Conservation (phyloP, 2,888 invertebrate genomes). For the Drosophila eohydei region DNA sequence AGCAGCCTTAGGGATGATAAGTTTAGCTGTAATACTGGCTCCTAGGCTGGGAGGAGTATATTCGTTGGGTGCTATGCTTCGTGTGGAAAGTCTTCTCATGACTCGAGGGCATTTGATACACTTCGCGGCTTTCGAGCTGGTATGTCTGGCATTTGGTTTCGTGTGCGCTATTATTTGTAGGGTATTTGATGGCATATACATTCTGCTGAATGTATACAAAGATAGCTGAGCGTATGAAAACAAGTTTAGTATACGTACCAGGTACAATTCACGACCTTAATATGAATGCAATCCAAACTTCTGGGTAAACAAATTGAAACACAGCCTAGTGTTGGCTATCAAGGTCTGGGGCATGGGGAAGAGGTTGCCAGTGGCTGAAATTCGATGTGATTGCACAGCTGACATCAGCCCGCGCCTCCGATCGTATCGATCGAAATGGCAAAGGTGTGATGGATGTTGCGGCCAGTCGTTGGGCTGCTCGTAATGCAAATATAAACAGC, state of each 20-base stretch:
- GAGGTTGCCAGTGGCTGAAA: not conserved
- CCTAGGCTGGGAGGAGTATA: not conserved
- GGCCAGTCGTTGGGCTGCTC: conserved; percentile 16
- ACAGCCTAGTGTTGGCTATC: not conserved
- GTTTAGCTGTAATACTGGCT: not conserved
- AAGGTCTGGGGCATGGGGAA: not conserved
- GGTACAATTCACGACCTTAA: conserved; percentile 1
- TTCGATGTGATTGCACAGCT: conserved; percentile 37
- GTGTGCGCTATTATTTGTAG: not conserved
- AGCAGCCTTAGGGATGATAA: not conserved
- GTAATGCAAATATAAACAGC: conserved; percentile 24
- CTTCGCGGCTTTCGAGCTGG: not conserved
- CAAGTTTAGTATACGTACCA: conserved; percentile 2
- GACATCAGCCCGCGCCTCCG: conserved; percentile 6
- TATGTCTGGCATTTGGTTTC: not conserved
- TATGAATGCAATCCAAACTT: conserved; percentile 2
- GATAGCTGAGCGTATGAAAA: not conserved
- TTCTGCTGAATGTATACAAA: not conserved
- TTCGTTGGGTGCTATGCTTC: not conserved
- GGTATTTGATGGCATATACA: conserved; percentile 1
- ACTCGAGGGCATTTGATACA: too few relatives aligned
- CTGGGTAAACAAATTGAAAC: conserved; percentile 3
- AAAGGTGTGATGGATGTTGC: conserved; percentile 28
- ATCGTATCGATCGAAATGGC: conserved; percentile 12
- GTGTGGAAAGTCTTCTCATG: too few relatives aligned